phyloP scores from a whole-genome alignment of 2,797 vertebrate genomes.

The Orientallactaga sibirica region DNA sequence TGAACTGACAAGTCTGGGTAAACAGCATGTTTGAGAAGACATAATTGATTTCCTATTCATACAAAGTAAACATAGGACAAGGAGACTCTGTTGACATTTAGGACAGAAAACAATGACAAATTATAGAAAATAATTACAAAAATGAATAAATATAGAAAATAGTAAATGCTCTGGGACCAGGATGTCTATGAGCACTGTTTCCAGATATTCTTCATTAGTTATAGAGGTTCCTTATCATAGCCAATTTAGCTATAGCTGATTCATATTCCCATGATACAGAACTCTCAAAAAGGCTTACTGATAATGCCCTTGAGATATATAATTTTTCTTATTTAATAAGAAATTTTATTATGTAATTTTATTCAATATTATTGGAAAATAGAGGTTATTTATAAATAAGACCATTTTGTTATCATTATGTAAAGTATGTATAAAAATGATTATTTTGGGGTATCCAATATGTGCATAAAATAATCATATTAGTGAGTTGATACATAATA shows the following conservation, averaged over 20 bases:
- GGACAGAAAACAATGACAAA: slow-evolving; percentile 44
- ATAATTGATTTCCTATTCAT: not conserved
- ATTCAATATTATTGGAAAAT: slow-evolving; percentile 31
- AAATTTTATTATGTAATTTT: not conserved
- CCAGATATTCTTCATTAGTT: slow-evolving; percentile 38
- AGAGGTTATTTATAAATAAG: slow-evolving; percentile 39
- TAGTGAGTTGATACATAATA: not conserved
- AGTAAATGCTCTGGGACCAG: not conserved
- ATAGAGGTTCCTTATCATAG: not conserved
- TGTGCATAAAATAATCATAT: slow-evolving; percentile 7
- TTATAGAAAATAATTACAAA: not conserved
- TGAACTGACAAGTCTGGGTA: not conserved
- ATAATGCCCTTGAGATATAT: not conserved
- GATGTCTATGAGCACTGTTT: not conserved
- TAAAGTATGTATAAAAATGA: not conserved
- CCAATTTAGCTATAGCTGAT: slow-evolving; percentile 25
- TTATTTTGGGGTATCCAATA: not conserved
- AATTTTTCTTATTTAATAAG: not conserved
- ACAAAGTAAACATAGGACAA: slow-evolving; percentile 41
- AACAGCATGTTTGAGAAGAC: slow-evolving; percentile 23
- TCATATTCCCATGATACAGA: slow-evolving; percentile 22
- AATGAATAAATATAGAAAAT: not conserved
- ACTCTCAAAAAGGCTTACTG: slow-evolving; percentile 21
- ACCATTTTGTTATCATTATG: slow-evolving; percentile 22
- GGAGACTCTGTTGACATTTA: slow-evolving; percentile 22